Percentiles rank a stretch among this genome's conserved stretches.
These are phyloP conservation scores for Diaphora mendica DNA, from an alignment of 2,888 invertebrate species.

Conservation along the genomic window DNA sequence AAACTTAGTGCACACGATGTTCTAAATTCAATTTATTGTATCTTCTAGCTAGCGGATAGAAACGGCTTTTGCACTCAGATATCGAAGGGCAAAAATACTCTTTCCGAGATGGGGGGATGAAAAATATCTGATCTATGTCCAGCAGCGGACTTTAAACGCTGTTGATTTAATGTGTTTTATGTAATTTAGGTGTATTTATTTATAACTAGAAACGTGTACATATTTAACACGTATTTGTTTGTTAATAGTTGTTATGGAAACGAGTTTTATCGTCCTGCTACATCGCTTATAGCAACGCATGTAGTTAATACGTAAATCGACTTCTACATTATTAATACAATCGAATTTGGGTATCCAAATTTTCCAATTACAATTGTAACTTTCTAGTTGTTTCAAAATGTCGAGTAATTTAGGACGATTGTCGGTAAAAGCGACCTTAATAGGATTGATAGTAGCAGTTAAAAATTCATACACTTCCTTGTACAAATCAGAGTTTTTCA, in stretches of 20 bases:
- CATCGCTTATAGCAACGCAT: slow-evolving; percentile 44
- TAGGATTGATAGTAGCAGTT: not conserved
- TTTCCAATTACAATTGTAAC: not conserved
- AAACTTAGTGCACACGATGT: no score
- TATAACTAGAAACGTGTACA: not conserved
- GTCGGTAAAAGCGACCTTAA: not conserved
- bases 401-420: not conserved
- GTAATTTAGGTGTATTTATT: not conserved
- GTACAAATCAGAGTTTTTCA: not conserved
- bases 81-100: no score
- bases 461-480: not conserved
- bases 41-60: no score
- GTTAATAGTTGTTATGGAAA: slow-evolving; percentile 46
- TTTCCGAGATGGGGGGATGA: no score
- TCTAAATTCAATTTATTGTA: no score
- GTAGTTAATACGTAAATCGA: slow-evolving; percentile 38
- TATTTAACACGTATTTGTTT: slow-evolving; percentile 48
- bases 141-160: no score
- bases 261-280: slow-evolving; percentile 35
- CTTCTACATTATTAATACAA: slow-evolving; percentile 24
- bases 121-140: no score
- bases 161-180: not conserved
- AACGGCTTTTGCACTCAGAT: no score
- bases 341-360: slow-evolving; percentile 10
- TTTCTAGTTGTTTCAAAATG: slow-evolving; percentile 8